Base-by-base conservation (phyloP, 1,140 invertebrate species). In the Lucilia sericata region DNA sequence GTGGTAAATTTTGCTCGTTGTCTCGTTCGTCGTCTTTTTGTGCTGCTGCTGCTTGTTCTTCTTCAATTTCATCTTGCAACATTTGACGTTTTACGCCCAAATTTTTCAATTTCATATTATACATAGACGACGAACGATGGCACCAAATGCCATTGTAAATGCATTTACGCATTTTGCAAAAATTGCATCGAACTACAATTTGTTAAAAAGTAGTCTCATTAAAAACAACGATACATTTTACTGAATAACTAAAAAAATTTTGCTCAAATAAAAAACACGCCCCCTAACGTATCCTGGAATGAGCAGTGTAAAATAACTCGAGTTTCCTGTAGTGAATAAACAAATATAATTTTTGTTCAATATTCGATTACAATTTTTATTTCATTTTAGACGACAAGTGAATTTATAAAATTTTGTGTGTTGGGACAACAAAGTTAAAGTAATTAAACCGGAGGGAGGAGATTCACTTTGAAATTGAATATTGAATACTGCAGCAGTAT, bases 61-160 rank as follows among this genome's bases (percentile, higher is more conserved):
- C 74, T 51, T 51, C 76, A 9, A 17, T 70, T 70, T 70, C 65
- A 70, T 70, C 65, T 70, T 70, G 65, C 19, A 70, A 70, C 65
- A 25, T 70, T 70, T 70, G 76, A 49, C 76, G 76, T 80, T 80
- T 80, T 80, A 80, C 76, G 76, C 76, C 76, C 76, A 80, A 80
- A 70, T 25, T 70, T 70, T 70, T n/a, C 25, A 30, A 70, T 70
- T 70, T 70, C 19, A 70, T 70, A 70, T 70, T 70, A 70, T 70
- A 70, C 65, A 70, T 70, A 70, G 65, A 70, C n/a, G 65, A 70
- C 65, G 65, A 70, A 70, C 19, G 65, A 70, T 70, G 65, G 65
- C 65, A 70, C n/a, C n/a, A 70, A 21, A 19, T 70, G n/a, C 14
- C n/a, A n/a, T 7, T 60, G 12, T 21, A 12, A 19, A 70, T 70